Conservation (phyloP, 2,888 invertebrate species). For the Drosophila peninsularis region DNA sequence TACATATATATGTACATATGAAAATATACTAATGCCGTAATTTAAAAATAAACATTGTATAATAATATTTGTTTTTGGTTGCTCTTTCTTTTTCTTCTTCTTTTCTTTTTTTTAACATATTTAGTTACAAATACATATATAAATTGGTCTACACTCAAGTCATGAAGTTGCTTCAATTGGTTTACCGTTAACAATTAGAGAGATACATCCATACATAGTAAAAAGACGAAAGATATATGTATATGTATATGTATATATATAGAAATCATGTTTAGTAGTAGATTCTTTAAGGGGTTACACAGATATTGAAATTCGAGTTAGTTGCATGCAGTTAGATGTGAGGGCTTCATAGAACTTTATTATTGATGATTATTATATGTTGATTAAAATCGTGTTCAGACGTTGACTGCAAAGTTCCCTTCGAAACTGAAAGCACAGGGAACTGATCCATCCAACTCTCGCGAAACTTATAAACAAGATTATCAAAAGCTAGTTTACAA, state of each 20-base stretch:
- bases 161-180: constrained; percentile 68
- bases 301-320: constrained; percentile 77
- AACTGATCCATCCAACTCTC: background rate
- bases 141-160: constrained; percentile 70
- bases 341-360: constrained; percentile 34
- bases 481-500: constrained; percentile 27
- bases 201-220: constrained; percentile 35
- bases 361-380: constrained; percentile 12
- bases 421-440: background rate
- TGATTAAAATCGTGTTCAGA: constrained; percentile 39
- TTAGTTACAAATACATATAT: constrained; percentile 42
- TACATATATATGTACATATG: constrained; percentile 65
- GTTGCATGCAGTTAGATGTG: constrained; percentile 71
- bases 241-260: background rate
- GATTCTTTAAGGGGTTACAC: constrained; percentile 56
- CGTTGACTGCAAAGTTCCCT: constrained; percentile 10
- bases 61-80: constrained; percentile 29
- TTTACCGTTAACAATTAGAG: constrained; percentile 56
- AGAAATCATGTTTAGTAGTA: background rate
- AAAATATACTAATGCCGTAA: constrained; percentile 70
- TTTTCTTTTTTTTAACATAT: constrained; percentile 4
- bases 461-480: constrained; percentile 18
- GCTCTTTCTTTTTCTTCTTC: background rate
- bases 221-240: constrained; percentile 17
- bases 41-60: constrained; percentile 58